Evolutionary conservation across 2,113 vertebrate species (phyloP).

Genomic region (Phaethornis superciliosus): DNA sequence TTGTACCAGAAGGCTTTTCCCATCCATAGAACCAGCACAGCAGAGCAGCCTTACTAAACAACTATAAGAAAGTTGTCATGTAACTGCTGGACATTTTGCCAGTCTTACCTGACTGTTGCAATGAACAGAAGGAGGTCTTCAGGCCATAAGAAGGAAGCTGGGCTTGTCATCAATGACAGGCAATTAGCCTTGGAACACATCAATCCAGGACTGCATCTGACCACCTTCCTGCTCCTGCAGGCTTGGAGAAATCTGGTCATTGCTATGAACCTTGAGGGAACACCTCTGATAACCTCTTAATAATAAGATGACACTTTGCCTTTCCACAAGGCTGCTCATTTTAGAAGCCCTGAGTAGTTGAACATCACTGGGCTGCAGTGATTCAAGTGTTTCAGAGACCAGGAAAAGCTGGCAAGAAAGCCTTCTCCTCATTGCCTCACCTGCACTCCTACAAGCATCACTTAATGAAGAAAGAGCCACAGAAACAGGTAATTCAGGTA

Average conservation of each 20-base stretch:
- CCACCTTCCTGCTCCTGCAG: not conserved
- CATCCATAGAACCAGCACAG: not conserved
- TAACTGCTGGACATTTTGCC: no score
- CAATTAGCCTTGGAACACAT: not conserved
- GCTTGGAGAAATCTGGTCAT: not conserved
- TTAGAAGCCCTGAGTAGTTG: not conserved
- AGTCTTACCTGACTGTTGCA: not conserved
- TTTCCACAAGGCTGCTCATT: not conserved
- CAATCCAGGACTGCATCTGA: not conserved
- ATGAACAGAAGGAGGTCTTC: not conserved
- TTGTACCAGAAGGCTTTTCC: not conserved
- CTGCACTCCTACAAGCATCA: not conserved
- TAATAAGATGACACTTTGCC: not conserved
- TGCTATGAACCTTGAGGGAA: not conserved
- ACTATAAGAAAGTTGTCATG: rapidly evolving
- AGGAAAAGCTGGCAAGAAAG: not conserved
- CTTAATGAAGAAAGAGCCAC: not conserved
- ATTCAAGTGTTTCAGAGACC: not conserved
- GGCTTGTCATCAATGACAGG: not conserved
- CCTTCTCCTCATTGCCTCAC: not conserved
- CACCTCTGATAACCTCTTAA: not conserved
- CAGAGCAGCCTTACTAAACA: not conserved
- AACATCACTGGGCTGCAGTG: not conserved
- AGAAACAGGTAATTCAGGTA: not conserved
- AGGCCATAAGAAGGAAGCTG: not conserved